Conservation (phyloP, 2,888 invertebrate genomes). For the Hecatera dysodea region DNA sequence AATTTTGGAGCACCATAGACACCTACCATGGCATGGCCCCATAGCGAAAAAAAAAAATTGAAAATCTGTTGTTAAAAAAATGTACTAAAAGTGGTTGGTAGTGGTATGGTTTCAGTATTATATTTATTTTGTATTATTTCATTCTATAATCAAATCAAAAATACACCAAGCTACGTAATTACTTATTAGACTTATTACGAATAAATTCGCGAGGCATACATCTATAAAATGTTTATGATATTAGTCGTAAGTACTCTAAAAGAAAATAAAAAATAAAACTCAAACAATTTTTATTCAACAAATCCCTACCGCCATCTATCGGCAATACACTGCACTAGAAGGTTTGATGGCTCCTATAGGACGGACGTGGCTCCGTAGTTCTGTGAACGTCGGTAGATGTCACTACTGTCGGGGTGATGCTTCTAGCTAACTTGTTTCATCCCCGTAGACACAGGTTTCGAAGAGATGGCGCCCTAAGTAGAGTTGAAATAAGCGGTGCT, state of each 20-base stretch:
- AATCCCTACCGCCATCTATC: slow-evolving; percentile 71
- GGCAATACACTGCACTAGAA: slow-evolving; percentile 24
- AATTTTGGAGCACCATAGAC: background rate
- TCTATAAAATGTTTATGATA: background rate
- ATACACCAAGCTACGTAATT: background rate
- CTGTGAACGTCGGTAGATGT: slow-evolving; percentile 68
- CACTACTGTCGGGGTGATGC: slow-evolving; percentile 65
- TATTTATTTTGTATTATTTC: background rate
- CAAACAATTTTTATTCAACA: slow-evolving; percentile 17
- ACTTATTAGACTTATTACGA: too few relatives aligned
- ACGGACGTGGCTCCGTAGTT: slow-evolving; percentile 56
- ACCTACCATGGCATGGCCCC: background rate
- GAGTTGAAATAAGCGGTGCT: slow-evolving; percentile 1
- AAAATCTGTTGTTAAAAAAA: too few relatives aligned
- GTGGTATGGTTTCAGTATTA: too few relatives aligned
- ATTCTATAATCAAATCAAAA: background rate
- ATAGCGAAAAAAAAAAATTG: too few relatives aligned
- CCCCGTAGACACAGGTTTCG: slow-evolving; percentile 41
- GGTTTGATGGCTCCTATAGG: slow-evolving; percentile 33
- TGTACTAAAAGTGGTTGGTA: too few relatives aligned
- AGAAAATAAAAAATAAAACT: background rate
- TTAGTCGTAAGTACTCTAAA: background rate
- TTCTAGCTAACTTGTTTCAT: slow-evolving; percentile 46
- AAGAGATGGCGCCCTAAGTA: slow-evolving; percentile 73
- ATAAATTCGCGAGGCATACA: background rate